These are phyloP conservation scores for Butorides virescens DNA, from an alignment of 2,113 vertebrate genomes.

Conservation along the genomic window DNA sequence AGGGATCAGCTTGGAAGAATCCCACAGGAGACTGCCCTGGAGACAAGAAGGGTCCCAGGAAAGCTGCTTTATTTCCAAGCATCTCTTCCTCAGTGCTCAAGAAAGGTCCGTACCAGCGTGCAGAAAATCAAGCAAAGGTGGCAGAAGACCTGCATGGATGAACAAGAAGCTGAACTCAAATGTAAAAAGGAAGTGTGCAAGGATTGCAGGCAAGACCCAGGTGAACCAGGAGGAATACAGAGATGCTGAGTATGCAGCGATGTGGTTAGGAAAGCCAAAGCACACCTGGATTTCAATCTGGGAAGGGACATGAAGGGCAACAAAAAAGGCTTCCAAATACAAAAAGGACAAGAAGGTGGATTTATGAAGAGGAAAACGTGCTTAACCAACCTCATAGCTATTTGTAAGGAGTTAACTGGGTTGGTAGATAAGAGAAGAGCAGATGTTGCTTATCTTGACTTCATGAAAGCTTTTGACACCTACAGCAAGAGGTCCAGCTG, in stretches of 20 bases:
- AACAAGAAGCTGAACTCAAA: neutral
- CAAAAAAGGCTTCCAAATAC: neutral
- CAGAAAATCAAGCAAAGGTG: neutral
- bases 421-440: neutral
- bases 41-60: neutral
- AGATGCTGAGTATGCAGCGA: neutral
- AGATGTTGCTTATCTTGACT: neutral
- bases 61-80: neutral
- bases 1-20: neutral
- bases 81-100: neutral
- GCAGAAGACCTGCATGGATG: neutral
- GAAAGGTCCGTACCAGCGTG: neutral
- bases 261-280: neutral
- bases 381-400: neutral
- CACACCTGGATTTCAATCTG: neutral
- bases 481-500: neutral
- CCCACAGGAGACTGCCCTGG: neutral
- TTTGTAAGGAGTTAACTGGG: neutral
- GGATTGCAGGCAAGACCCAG: neutral
- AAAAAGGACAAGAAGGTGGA: neutral
- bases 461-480: neutral
- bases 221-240: neutral
- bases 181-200: neutral
- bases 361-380: neutral
- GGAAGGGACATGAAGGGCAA: neutral